These are phyloP conservation scores for Agriopis marginaria DNA, from an alignment of 2,888 invertebrate genomes.

Conservation along the genomic window DNA sequence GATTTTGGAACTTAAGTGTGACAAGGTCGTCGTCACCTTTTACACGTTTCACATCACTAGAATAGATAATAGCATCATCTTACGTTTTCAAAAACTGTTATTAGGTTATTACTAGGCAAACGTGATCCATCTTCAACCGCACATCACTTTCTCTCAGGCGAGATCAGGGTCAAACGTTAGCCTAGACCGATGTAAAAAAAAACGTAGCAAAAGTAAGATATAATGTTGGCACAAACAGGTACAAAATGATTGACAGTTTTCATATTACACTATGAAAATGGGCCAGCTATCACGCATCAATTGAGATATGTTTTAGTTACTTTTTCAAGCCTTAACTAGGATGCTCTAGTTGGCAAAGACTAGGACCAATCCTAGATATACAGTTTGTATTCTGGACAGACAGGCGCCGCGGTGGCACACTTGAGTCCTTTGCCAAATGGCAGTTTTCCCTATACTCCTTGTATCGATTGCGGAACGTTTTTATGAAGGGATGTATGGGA, in stretches of 20 bases:
- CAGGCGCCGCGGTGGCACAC: conserved; percentile 69
- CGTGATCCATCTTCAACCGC: neutral
- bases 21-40: neutral
- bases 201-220: no score
- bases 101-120: no score
- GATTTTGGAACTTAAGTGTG: neutral
- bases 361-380: conserved; percentile 11
- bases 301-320: conserved; percentile 14
- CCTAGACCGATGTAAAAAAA: no score
- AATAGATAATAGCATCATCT: no score
- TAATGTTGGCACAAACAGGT: neutral
- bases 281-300: conserved; percentile 9
- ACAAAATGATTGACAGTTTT: neutral
- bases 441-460: conserved; percentile 48
- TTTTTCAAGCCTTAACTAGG: conserved; percentile 54
- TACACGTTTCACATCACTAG: neutral
- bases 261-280: neutral
- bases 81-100: neutral
- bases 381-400: conserved; percentile 43
- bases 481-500: conserved; percentile 37
- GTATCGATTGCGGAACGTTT: conserved; percentile 49
- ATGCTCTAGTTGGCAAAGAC: conserved; percentile 62
- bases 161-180: no score
- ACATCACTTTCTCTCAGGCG: no score
- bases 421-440: conserved; percentile 69